Percentiles rank a stretch among this genome's conserved stretches.
Evolutionary conservation across 1,140 invertebrate genomes (phyloP).

Genomic region (Ips typographus): DNA sequence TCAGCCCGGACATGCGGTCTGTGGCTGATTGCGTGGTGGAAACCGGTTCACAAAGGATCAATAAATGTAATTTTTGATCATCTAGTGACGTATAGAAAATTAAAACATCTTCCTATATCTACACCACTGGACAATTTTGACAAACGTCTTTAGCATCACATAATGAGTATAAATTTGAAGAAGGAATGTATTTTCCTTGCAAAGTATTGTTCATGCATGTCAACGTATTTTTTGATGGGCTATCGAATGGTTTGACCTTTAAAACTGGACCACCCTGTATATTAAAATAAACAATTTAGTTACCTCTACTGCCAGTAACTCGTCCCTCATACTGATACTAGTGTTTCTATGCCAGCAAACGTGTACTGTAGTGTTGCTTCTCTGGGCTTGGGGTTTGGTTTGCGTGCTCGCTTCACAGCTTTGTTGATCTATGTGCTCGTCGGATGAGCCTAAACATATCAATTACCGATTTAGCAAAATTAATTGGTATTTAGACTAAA

Average conservation of each 20-base stretch:
- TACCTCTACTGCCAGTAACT: slow-evolving; percentile 79
- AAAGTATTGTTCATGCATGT: no score
- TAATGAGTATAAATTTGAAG: no score
- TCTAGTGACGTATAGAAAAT: no score
- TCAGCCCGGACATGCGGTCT: no score
- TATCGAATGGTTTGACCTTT: background rate
- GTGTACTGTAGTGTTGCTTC: slow-evolving; percentile 91
- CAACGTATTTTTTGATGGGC: background rate
- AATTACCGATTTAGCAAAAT: background rate
- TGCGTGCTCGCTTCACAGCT: slow-evolving; percentile 56
- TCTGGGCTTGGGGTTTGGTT: slow-evolving; percentile 60
- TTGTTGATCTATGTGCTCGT: slow-evolving; percentile 72
- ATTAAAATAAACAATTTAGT: background rate
- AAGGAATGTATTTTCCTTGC: no score
- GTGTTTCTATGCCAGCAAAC: slow-evolving; percentile 97
- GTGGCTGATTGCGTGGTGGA: no score
- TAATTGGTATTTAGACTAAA: background rate
- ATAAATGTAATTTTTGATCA: no score
- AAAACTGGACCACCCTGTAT: background rate
- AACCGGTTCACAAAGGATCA: no score
- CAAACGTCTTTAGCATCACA: no score
- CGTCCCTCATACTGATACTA: slow-evolving; percentile 79
- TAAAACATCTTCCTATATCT: no score
- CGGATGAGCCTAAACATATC: slow-evolving; percentile 63
- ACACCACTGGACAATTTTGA: no score